Conservation (phyloP, 1,140 invertebrate genomes). For the Marisa cornuarietis region DNA sequence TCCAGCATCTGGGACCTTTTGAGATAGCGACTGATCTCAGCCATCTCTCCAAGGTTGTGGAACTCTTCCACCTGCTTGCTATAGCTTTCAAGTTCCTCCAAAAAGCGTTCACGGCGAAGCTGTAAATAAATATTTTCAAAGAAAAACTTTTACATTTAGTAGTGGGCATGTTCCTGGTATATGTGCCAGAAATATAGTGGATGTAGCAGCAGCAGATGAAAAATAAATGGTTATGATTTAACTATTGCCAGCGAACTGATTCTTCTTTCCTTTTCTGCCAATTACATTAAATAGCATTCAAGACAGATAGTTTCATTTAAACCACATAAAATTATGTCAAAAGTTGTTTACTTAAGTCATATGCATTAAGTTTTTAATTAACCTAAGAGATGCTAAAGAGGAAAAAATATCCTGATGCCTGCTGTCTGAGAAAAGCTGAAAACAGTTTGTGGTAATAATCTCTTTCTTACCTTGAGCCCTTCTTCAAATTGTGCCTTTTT, state of each 20-base stretch:
- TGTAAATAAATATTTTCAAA: constrained; percentile 28
- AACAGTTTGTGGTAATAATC: neutral
- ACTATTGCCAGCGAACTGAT: no score
- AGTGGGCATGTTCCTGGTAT: no score
- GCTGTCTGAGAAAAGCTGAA: neutral
- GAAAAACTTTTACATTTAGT: neutral
- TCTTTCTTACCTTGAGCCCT: constrained; percentile 71
- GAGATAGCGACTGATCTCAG: constrained; percentile 85
- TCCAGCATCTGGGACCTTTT: constrained; percentile 82
- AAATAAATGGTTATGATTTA: no score
- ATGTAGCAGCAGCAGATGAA: no score
- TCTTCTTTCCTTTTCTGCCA: no score
- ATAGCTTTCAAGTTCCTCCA: constrained; percentile 83
- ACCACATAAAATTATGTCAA: neutral
- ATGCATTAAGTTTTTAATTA: neutral
- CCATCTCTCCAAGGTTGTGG: constrained; percentile 87
- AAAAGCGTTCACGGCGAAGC: constrained; percentile 72
- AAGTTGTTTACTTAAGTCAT: no score
- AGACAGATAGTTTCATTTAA: neutral
- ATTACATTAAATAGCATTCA: no score
- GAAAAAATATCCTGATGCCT: neutral
- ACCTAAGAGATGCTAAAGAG: no score
- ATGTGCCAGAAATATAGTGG: no score
- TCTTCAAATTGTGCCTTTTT: constrained; percentile 91
- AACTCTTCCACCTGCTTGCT: constrained; percentile 85